phyloP scores from a whole-genome alignment of 2,113 vertebrate genomes.

The Condylura cristata region DNA sequence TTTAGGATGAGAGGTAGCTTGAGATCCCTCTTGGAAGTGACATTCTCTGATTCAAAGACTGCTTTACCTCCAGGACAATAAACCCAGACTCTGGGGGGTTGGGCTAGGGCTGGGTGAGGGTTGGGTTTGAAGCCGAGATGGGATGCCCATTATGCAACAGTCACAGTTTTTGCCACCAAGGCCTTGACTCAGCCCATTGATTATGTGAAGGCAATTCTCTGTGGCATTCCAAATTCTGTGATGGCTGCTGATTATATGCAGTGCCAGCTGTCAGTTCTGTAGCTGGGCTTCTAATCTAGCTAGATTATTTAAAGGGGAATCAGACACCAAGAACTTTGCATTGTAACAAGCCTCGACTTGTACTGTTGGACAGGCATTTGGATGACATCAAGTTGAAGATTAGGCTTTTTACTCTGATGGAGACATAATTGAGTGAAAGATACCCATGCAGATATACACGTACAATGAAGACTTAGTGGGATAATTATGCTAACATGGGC shows the following conservation, averaged over 20 bases:
- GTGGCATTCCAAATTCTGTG: neutral
- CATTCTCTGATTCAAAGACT: neutral
- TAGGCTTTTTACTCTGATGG: neutral
- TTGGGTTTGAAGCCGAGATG: neutral
- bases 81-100: neutral
- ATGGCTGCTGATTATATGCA: neutral
- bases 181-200: neutral
- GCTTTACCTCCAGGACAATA: neutral
- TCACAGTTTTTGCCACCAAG: neutral
- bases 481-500: rapidly evolving
- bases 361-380: neutral
- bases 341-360: neutral
- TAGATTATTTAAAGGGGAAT: neutral
- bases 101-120: neutral
- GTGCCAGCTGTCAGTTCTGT: neutral
- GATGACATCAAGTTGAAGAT: neutral
- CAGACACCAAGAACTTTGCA: neutral
- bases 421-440: neutral
- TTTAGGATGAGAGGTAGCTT: neutral
- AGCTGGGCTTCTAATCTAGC: neutral
- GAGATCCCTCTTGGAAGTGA: neutral
- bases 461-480: rapidly evolving
- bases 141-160: neutral
- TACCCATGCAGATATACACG: neutral
- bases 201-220: neutral